A percentile compares a stretch with the other conserved stretches of the same genome.
Conservation (phyloP, 2,888 invertebrate species). For the Cyaniris semiargus region DNA sequence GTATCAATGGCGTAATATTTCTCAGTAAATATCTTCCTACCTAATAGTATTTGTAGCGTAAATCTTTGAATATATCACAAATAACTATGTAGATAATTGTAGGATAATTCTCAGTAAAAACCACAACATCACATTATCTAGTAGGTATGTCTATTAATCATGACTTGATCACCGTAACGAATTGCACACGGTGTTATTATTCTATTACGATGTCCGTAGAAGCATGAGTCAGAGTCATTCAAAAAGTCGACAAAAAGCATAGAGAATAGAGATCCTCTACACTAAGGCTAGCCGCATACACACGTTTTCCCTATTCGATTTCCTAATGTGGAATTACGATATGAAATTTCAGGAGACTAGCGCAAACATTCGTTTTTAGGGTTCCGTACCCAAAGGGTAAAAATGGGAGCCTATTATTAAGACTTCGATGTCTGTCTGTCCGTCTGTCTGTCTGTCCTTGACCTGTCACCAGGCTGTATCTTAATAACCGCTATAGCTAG, state of each 20-base stretch:
- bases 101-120: not conserved
- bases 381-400: too few relatives aligned
- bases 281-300: too few relatives aligned
- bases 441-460: too few relatives aligned
- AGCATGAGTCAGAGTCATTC: not conserved
- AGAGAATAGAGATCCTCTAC: not conserved
- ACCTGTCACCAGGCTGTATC: too few relatives aligned
- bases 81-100: not conserved
- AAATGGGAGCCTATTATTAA: too few relatives aligned
- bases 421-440: too few relatives aligned
- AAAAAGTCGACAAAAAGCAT: not conserved
- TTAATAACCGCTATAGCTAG: too few relatives aligned
- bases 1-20: not conserved
- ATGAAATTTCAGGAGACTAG: too few relatives aligned
- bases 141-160: constrained; percentile 3
- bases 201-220: not conserved
- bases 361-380: too few relatives aligned
- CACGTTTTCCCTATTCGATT: too few relatives aligned
- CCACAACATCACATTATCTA: not conserved
- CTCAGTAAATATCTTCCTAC: not conserved
- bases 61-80: not conserved
- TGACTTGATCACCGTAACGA: not conserved
- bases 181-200: not conserved
- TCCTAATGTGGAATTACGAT: not conserved
- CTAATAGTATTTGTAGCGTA: not conserved